Percentiles rank a stretch among this genome's conserved stretches.
Evolutionary conservation across 2,888 invertebrate species (phyloP).

Genomic region (Phalera bucephala): DNA sequence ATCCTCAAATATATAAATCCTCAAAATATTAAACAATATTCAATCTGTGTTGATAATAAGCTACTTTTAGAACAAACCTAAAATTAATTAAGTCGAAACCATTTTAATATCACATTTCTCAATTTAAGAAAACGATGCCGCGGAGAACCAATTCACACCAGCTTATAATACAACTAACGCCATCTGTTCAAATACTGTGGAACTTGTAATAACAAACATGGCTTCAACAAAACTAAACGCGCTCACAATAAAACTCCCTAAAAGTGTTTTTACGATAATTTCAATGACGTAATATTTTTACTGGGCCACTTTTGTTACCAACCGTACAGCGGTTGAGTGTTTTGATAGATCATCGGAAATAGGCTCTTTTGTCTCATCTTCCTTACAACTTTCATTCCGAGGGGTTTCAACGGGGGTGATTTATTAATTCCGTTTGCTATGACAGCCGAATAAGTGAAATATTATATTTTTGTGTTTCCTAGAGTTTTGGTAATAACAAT

Average conservation of each 20-base stretch:
- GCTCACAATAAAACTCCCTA: conserved; percentile 6
- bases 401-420: conserved; percentile 37
- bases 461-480: conserved; percentile 14
- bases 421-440: conserved; percentile 42
- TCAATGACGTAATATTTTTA: conserved; percentile 8
- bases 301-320: conserved; percentile 27
- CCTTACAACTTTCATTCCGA: conserved; percentile 38
- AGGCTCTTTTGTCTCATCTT: conserved; percentile 46
- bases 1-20: no score
- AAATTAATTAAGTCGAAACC: no score
- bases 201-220: neutral
- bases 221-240: no score
- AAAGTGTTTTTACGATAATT: conserved; percentile 16
- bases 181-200: neutral
- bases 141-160: no score
- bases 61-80: no score
- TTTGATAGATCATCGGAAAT: conserved; percentile 58
- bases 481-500: neutral
- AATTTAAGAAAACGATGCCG: no score
- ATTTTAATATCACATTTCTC: no score
- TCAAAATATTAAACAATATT: no score
- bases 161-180: conserved; percentile 1
- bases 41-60: no score
- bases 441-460: conserved; percentile 40
- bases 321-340: conserved; percentile 36